A percentile compares a stretch with the other conserved stretches of the same genome.
Conservation (phyloP, 2,113 vertebrate species). For the Chloroceryle aenea region DNA sequence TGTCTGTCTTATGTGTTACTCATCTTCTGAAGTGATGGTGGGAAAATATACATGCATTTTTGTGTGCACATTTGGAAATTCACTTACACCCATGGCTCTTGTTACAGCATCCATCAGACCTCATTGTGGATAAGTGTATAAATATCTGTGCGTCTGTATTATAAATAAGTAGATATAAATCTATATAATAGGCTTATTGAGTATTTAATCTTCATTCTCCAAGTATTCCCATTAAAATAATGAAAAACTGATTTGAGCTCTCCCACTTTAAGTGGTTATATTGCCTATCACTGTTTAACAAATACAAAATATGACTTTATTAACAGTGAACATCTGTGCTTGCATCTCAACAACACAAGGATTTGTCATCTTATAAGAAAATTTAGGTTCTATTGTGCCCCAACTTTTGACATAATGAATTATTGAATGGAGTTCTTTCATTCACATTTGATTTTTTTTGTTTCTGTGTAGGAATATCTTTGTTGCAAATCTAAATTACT, state of each 20-base stretch:
- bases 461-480: neutral
- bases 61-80: neutral
- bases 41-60: neutral
- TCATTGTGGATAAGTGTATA: no score
- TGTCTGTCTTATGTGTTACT: neutral
- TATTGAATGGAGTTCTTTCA: neutral
- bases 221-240: neutral
- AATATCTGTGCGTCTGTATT: neutral
- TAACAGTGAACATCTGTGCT: neutral
- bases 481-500: neutral
- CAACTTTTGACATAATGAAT: neutral
- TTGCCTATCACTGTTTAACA: neutral
- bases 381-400: neutral
- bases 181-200: neutral
- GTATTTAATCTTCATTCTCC: neutral
- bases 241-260: neutral
- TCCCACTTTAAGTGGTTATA: neutral
- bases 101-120: neutral
- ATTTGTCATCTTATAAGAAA: neutral
- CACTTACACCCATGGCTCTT: neutral
- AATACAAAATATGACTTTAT: neutral
- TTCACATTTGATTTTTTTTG: neutral
- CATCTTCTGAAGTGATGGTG: fast-evolving
- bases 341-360: neutral
- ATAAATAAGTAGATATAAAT: neutral